These are phyloP conservation scores for Corvus cornix DNA, from an alignment of 2,113 vertebrate species.

Conservation along the genomic window DNA sequence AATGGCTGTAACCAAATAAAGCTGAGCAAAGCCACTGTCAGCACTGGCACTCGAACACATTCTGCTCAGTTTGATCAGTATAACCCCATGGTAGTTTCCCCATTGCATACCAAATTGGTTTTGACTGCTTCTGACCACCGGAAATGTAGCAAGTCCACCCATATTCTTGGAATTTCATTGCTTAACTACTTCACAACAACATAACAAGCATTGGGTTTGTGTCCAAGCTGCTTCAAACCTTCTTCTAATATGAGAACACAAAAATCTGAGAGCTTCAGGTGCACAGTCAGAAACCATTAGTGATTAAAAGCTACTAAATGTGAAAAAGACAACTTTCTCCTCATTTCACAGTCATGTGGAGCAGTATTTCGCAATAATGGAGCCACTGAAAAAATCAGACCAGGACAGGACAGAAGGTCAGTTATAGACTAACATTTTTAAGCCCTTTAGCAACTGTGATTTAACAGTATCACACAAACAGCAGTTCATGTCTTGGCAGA, in stretches of 20 bases:
- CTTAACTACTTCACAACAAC: not conserved
- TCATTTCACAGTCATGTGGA: not conserved
- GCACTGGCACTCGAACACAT: accelerated
- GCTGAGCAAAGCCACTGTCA: not conserved
- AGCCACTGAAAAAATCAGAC: not conserved
- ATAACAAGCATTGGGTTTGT: accelerated
- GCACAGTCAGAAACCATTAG: not conserved
- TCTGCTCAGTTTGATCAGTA: not conserved
- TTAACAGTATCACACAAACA: not conserved
- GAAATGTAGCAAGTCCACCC: not conserved
- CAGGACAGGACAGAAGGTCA: not conserved
- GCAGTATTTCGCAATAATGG: not conserved
- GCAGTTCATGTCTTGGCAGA: not conserved
- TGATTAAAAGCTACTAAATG: not conserved
- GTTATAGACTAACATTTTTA: not conserved
- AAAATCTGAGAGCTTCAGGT: not conserved
- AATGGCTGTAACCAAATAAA: not conserved
- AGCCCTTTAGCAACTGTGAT: not conserved
- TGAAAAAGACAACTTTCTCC: not conserved
- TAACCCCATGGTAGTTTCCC: not conserved
- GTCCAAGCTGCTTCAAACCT: not conserved
- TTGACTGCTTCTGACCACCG: not conserved
- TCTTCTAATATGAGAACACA: not conserved
- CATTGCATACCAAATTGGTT: not conserved
- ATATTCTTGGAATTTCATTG: not conserved